Conservation (phyloP, 2,113 vertebrate species). For the western clawed frog (Xenopus tropicalis) region UCB_Xtro_10.0 CM004446.2:108298501-108299000, state of each 20-base stretch:
- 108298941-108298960: background rate
- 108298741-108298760: slow-evolving; percentile 34
- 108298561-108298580: slow-evolving; percentile 94
- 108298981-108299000: background rate
- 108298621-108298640: slow-evolving; percentile 47
- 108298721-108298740: slow-evolving; percentile 29
- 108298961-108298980: background rate
- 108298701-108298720: slow-evolving; percentile 25
- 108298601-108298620: slow-evolving; percentile 68
- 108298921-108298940: background rate
- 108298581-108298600: slow-evolving; percentile 77
- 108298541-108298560: slow-evolving; percentile 90
- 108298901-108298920: background rate
- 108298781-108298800: slow-evolving; percentile 17
- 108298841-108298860: background rate
- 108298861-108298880: background rate
- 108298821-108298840: background rate
- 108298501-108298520: slow-evolving; percentile 99
- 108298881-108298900: background rate
- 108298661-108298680: slow-evolving; percentile 23
- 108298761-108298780: slow-evolving; percentile 9
- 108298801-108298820: slow-evolving; percentile 18
- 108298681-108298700: slow-evolving; percentile 21
- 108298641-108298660: slow-evolving; percentile 22
- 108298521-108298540: slow-evolving; percentile 85